Evolutionary conservation across 2,113 vertebrate genomes (phyloP), one percentile per base, ranked within the genome.

Genomic region (Phylloscopus trochiloides): DNA sequence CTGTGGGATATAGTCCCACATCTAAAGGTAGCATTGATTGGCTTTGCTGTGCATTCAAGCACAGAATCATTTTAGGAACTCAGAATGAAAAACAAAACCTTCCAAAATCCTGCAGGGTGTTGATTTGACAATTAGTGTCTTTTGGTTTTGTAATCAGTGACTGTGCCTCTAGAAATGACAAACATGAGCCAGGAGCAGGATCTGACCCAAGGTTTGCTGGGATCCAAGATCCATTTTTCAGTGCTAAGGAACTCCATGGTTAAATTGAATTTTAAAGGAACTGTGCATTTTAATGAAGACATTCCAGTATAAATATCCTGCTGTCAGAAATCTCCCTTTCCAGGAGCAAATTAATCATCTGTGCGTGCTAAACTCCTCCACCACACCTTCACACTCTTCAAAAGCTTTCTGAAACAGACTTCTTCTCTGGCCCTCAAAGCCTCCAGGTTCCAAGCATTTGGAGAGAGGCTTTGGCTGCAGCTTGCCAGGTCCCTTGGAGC

Each of bases 281-380:
- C 51, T 42, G 3, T 58, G 55, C 87, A 82, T 90, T 91, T 91
- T 32, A 42, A 61, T 40, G n/a, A 8, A 29, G 52, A 17, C 32
- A 19, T 48, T 82, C 47, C 51, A 85, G 54, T 67, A 38, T 79
- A 92, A 90, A 88, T 82, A 93, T 21, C 80, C 92, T 77, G 55
- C 94, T 90, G 85, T 75, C 75, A 26, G 73, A 78, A 92, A 48
- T 68, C 16, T 6, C 65, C 71, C 74, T 90, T 76, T 83, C 58
- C 88, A 88, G 51, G 67, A 77, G 81, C 81, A 90, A 80, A 88
- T 95, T 18, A 73, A 88, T 85, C 71, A 82, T 68, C 87, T 50
- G 52, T 74, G 66, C 70, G 0, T 18, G 14, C 36, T 51, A 58
- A 94, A 42, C 58, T 86, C 76, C 67, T 74, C 86, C 51, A 38